Evolutionary conservation across 37 sponge, comb jelly and placozoan genomes (phyloP).

Genomic region (Spongilla lacustris): DNA sequence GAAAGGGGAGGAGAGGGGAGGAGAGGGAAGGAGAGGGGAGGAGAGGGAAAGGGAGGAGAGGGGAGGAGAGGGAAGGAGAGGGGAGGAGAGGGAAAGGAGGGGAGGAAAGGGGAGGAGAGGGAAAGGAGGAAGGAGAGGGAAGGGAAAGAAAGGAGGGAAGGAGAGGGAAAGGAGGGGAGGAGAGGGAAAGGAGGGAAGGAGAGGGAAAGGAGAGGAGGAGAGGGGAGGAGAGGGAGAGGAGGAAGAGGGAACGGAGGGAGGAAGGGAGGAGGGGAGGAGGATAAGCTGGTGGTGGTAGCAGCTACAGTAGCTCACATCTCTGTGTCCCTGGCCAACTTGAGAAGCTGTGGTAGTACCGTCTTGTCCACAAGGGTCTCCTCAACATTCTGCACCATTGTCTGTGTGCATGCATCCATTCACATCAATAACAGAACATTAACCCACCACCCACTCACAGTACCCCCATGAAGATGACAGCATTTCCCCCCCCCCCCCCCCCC

Average conservation of each 20-base stretch:
- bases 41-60: neutral
- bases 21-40: too few species aligned
- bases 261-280: neutral
- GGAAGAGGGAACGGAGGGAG: neutral
- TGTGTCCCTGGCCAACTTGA: conserved; percentile 66
- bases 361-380: conserved; percentile 60
- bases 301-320: conserved; percentile 71
- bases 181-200: neutral
- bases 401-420: neutral
- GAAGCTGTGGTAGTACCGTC: conserved; percentile 64
- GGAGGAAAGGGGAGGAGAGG: neutral
- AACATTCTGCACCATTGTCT: conserved; percentile 60
- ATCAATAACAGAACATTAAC: neutral
- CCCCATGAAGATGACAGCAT: too few species aligned
- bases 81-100: neutral
- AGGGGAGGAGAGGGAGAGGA: neutral
- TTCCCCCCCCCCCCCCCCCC: too few species aligned
- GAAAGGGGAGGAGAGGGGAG: neutral
- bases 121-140: neutral
- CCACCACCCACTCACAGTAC: neutral
- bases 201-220: neutral
- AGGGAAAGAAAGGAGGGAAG: neutral
- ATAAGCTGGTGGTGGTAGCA: too few species aligned
- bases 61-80: neutral
- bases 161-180: neutral